A percentile compares a stretch with the other conserved stretches of the same genome.
Evolutionary conservation across 1,140 invertebrate species (phyloP).

Genomic region (Pseudomyrmex gracilis): DNA sequence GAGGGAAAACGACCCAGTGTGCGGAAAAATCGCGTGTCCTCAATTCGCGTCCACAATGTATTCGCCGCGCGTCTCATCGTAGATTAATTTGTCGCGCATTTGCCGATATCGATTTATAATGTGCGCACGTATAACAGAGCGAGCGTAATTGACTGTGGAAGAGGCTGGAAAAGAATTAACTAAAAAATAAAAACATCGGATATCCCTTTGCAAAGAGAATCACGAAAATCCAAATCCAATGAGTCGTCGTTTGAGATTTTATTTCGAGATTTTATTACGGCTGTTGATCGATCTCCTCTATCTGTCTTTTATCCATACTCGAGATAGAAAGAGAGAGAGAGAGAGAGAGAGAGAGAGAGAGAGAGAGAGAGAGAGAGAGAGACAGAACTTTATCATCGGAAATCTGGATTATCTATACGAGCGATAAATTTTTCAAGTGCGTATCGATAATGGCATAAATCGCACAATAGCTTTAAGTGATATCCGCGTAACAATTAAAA

Average conservation of each 20-base stretch:
- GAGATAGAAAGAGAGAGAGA: background rate
- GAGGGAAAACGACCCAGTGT: conserved; percentile 37
- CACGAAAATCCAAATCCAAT: conserved; percentile 20
- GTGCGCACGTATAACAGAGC: conserved; percentile 33
- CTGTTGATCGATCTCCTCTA: background rate
- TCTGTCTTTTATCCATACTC: background rate
- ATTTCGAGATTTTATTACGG: background rate
- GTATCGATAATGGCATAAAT: background rate
- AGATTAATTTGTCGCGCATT: conserved; percentile 20
- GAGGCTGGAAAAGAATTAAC: background rate
- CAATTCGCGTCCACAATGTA: conserved; percentile 3
- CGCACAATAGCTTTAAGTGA: background rate
- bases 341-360: background rate
- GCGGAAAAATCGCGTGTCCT: conserved; percentile 50
- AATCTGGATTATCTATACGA: background rate
- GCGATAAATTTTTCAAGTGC: background rate
- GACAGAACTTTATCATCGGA: background rate
- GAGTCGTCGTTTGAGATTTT: conserved; percentile 21
- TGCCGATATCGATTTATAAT: conserved; percentile 2
- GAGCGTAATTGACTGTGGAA: conserved; percentile 30
- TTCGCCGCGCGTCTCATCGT: background rate
- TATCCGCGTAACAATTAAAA: background rate
- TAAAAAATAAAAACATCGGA: background rate
- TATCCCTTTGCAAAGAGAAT: conserved; percentile 9
- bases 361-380: no score